Base-by-base conservation (phyloP, 2,797 vertebrate species). In the Coregonus suidteri region DNA sequence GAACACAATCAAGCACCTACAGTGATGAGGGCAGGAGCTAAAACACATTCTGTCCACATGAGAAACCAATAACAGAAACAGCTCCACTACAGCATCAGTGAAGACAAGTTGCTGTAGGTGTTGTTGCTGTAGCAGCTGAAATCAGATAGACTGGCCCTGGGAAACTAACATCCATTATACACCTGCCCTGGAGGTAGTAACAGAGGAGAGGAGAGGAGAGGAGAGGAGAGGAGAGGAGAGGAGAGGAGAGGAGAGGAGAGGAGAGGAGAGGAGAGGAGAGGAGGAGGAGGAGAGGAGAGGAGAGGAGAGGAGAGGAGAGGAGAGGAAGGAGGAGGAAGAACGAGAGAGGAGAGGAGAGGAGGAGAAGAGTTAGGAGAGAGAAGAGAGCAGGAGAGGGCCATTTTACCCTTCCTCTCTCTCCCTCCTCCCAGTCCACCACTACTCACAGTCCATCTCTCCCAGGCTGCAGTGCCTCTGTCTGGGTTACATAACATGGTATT, bases 161-260 rank as follows among this genome's bases (percentile, higher is more conserved):
- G 76, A 73, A 79, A 76, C n/a, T 25, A 69, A 73, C 72, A 87
- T 81, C 83, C 82, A 87, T 86, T 80, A 90, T 81, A 77, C 84
- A 85, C 74, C 75, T 73, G 75, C 25, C 34, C 34, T 81, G 71
- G n/a, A 75, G 80, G 4, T 81, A 74, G 86, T 81, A 87, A 75
- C 71, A 77, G 41, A 47, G 41, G 41, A 13, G 9, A 47, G 3
- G 9, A 9, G 41, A 47, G 41, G 41, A 47, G 41, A 47, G 9
- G 9, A 0, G 9, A 47, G 2, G 41, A 9, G 9, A 47, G 41
- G 41, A 47, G 7, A 47, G 41, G 41, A 11, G 25, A 25, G 25
- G 37, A 6, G 37, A 37, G 37, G 25, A 25, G 25, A 25, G 25
- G 25, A 25, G 25, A 25, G 25, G 25, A 25, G 25, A 25, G 25